Evolutionary conservation across 2,888 invertebrate genomes (phyloP).

Genomic region (Trichopria drosophilae): DNA sequence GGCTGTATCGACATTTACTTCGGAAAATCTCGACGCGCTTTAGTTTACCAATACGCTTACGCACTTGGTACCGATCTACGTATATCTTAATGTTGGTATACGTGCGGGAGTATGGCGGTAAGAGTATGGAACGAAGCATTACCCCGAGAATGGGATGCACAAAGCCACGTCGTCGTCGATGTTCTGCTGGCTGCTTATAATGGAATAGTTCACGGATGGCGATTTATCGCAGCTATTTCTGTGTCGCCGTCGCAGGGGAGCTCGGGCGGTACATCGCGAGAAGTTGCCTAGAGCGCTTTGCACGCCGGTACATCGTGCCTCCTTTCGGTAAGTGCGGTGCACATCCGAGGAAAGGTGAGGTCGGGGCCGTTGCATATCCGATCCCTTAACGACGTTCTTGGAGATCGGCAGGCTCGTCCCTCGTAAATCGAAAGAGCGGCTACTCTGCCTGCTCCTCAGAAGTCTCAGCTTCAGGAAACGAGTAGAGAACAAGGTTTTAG

Average conservation of each 20-base stretch:
- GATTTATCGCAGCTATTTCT: constrained; percentile 57
- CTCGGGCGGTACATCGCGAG: constrained; percentile 21
- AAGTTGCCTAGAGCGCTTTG: constrained; percentile 4
- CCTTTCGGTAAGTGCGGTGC: constrained; percentile 9
- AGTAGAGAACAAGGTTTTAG: no score
- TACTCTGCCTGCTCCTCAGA: constrained; percentile 42
- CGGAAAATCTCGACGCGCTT: no score
- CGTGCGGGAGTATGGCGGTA: no score
- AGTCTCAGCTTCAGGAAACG: no score
- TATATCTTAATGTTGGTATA: no score
- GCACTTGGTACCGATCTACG: no score
- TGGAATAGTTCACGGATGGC: constrained; percentile 54
- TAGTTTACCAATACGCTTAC: no score
- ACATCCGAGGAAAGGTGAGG: constrained; percentile 46
- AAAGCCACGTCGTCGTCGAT: no score
- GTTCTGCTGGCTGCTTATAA: constrained; percentile 53
- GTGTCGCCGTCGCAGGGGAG: constrained; percentile 46
- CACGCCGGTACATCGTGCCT: constrained; percentile 16
- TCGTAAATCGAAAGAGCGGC: constrained; percentile 53
- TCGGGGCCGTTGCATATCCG: constrained; percentile 51
- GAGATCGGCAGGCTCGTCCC: constrained; percentile 49
- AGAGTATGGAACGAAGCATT: no score
- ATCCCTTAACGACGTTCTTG: constrained; percentile 51
- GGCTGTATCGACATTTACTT: no score
- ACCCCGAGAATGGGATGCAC: no score